Evolutionary conservation across 2,888 invertebrate genomes (phyloP).

Genomic region (Chloromyia formosa): DNA sequence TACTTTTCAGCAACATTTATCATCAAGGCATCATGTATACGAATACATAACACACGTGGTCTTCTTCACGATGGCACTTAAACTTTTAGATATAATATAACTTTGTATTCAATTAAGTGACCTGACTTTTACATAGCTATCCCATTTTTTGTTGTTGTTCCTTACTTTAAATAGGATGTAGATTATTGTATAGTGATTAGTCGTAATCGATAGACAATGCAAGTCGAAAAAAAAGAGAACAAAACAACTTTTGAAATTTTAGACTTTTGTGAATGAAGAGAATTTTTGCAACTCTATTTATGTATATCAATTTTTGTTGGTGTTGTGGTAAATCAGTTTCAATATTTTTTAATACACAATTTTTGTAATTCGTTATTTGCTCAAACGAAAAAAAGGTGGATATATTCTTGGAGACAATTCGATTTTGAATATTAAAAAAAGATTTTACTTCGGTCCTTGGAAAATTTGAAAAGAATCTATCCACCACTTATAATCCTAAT

Average conservation of each 20-base stretch:
- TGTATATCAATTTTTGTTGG: slow-evolving; percentile 28
- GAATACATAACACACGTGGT: no score
- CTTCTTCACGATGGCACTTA: slow-evolving; percentile 25
- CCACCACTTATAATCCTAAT: background rate
- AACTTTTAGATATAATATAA: slow-evolving; percentile 10
- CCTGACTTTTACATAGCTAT: no score
- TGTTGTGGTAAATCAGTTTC: slow-evolving; percentile 26
- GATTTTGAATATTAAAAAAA: background rate
- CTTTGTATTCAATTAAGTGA: background rate
- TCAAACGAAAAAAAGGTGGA: slow-evolving; percentile 15
- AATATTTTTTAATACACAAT: slow-evolving; percentile 18
- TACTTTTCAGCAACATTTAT: no score
- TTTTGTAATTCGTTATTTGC: slow-evolving; percentile 34
- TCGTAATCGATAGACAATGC: no score
- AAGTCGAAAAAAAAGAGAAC: background rate
- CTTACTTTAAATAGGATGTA: slow-evolving; percentile 22
- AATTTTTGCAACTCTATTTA: slow-evolving; percentile 21
- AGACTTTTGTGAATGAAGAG: slow-evolving; percentile 14
- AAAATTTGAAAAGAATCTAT: background rate
- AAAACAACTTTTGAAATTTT: slow-evolving; percentile 4
- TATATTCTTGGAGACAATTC: background rate
- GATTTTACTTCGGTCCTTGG: background rate
- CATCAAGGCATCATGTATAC: no score
- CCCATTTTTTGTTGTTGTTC: background rate
- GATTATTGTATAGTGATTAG: slow-evolving; percentile 12